Evolutionary conservation across 53 echinoderm and acorn worm genomes (phyloP).

Genomic region (Holothuria leucospilota): DNA sequence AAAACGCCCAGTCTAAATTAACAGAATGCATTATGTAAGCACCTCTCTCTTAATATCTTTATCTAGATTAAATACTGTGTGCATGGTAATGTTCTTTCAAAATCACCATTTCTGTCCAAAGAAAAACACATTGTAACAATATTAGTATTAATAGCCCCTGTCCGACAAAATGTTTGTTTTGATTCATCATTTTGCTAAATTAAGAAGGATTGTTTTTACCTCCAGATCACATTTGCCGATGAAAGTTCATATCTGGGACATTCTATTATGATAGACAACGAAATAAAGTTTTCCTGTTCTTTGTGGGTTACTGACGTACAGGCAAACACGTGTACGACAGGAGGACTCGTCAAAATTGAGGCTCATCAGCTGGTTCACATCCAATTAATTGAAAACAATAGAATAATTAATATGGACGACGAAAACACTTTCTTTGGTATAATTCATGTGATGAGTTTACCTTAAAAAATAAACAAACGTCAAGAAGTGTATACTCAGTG

Average conservation of each 20-base stretch:
- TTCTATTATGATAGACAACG: slow-evolving; percentile 2
- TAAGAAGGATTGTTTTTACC: background rate
- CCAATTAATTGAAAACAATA: slow-evolving; percentile 1
- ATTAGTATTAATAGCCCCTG: too few relatives aligned
- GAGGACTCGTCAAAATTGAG: slow-evolving; percentile 5
- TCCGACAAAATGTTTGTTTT: too few relatives aligned
- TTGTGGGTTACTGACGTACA: background rate
- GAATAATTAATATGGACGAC: slow-evolving; percentile 1
- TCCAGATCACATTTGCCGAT: slow-evolving; percentile 23
- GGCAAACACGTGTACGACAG: slow-evolving; percentile 8
- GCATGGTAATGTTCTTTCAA: too few relatives aligned
- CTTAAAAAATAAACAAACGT: too few relatives aligned
- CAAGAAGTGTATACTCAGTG: too few relatives aligned
- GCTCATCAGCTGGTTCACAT: background rate
- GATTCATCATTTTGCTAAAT: too few relatives aligned
- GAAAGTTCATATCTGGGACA: slow-evolving; percentile 16
- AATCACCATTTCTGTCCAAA: too few relatives aligned
- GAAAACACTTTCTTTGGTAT: slow-evolving; percentile 16
- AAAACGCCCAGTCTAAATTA: too few relatives aligned
- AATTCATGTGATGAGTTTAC: background rate
- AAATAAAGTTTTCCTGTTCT: background rate
- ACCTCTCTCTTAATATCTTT: too few relatives aligned
- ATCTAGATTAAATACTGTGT: too few relatives aligned
- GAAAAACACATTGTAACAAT: too few relatives aligned
- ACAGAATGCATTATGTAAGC: too few relatives aligned